Base-by-base conservation (phyloP, 2,113 vertebrate genomes). In the Grus americana region DNA sequence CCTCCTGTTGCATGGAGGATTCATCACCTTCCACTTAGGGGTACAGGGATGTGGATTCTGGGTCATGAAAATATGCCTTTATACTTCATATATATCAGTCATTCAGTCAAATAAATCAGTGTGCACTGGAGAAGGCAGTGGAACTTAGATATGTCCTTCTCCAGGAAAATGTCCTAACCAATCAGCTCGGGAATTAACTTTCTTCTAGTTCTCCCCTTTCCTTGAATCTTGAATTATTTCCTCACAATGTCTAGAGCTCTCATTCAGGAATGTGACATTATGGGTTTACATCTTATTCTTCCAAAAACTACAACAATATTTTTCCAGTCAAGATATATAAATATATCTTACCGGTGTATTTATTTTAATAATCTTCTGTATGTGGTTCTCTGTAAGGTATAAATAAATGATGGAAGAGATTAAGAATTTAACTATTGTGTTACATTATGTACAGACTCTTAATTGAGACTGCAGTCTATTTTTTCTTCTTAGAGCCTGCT, bases 361-460 rank as follows among this genome's bases (percentile, higher is more conserved):
- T 94, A 85, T 74, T 86, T 91, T 94, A 79, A 94, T 49, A 91
- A 78, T 88, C 61, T 88, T 80, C 65, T 68, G 21, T 81, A 57
- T 59, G 32, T 74, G 36, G 19, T 57, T 86, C 50, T n/a, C 15
- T 61, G 76, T 73, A 70, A 86, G 66, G 46, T 73, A 85, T 74
- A 93, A 86, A 74, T 82, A 93, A 86, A 89, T 96, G 36, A 82
- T 82, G 46, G 76, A 92, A 70, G 40, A 55, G 32, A 55, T 79
- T 58, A 86, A 74, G 66, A 93, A 93, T 89, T 89, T 86, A 82
- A 58, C 88, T 86, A 4, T 82, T 86, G 38, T 44, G 27, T 86
- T 82, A 73, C 44, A 8, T 86, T 72, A 40, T 4, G 6, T 42
- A 34, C 32, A 47, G 65, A 38, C 29, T 58, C 12, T 79, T 72